Percentiles rank a stretch among this genome's conserved stretches.
phyloP scores from a whole-genome alignment of 2,797 vertebrate species.

The Propithecus deckenii region DNA sequence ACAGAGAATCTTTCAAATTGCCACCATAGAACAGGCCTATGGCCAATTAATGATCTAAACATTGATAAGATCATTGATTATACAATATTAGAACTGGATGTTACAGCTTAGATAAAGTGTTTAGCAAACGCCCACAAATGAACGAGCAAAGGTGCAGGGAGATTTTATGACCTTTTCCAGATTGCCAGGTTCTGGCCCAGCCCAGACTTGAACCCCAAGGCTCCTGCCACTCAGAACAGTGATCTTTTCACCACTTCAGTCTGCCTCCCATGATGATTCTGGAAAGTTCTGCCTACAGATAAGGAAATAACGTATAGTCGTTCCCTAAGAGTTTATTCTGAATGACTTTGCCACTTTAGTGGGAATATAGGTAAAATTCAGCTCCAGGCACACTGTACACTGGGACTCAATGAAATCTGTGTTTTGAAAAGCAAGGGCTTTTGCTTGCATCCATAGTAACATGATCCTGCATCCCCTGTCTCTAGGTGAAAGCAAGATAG shows the following conservation, averaged over 20 bases:
- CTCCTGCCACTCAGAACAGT: not conserved
- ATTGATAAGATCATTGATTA: not conserved
- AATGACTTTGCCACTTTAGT: not conserved
- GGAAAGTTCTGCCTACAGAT: not conserved
- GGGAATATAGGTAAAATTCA: conserved; percentile 31
- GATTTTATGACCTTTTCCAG: not conserved
- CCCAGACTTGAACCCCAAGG: not conserved
- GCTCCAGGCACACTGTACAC: not conserved
- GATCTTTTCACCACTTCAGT: not conserved
- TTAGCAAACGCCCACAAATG: not conserved
- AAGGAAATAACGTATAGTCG: not conserved
- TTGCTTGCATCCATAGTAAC: not conserved
- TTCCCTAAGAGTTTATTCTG: not conserved
- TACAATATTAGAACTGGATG: not conserved
- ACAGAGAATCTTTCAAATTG: not conserved
- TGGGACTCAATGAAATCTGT: not conserved
- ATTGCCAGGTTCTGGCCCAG: not conserved
- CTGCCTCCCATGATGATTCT: not conserved
- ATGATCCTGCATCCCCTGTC: not conserved
- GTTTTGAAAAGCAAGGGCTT: conserved; percentile 2
- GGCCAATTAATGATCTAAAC: not conserved
- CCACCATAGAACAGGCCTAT: not conserved
- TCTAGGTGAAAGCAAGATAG: not conserved
- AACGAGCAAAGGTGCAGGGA: not conserved
- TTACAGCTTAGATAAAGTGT: not conserved